These are phyloP conservation scores for Pammene fasciana DNA, from an alignment of 2,888 invertebrate species.

Conservation along the genomic window DNA sequence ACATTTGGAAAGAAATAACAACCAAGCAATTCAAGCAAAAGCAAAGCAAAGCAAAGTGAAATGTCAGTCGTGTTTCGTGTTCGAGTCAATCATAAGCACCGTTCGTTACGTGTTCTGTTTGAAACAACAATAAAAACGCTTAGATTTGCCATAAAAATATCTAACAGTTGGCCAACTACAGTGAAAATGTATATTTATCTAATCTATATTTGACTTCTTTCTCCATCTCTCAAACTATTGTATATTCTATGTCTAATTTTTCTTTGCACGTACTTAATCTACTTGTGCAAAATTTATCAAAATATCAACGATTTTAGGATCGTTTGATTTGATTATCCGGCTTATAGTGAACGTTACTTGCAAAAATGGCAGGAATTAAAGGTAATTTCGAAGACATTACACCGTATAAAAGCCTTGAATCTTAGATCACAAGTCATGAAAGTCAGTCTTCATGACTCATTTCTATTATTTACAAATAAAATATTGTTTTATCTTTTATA, in stretches of 20 bases:
- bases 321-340: not conserved
- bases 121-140: slow-evolving; percentile 2
- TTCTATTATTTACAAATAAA: slow-evolving; percentile 68
- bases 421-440: slow-evolving; percentile 27
- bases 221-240: not conserved
- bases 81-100: too few relatives aligned
- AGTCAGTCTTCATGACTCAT: slow-evolving; percentile 64
- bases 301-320: slow-evolving; percentile 6
- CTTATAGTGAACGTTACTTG: slow-evolving; percentile 24
- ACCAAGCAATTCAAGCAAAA: too few relatives aligned
- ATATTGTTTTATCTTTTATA: slow-evolving; percentile 40
- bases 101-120: not conserved
- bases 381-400: slow-evolving; percentile 55
- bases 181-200: too few relatives aligned
- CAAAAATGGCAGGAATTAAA: slow-evolving; percentile 79
- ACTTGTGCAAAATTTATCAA: slow-evolving; percentile 7
- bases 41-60: not conserved
- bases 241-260: slow-evolving; percentile 13
- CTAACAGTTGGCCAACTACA: slow-evolving; percentile 4
- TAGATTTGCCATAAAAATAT: not conserved
- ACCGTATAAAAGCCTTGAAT: not conserved
- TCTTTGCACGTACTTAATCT: not conserved
- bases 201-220: too few relatives aligned
- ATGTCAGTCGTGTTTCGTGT: too few relatives aligned
- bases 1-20: not conserved